Evolutionary conservation across 2,113 vertebrate genomes (phyloP).

Genomic region (Dermatemys mawii): DNA sequence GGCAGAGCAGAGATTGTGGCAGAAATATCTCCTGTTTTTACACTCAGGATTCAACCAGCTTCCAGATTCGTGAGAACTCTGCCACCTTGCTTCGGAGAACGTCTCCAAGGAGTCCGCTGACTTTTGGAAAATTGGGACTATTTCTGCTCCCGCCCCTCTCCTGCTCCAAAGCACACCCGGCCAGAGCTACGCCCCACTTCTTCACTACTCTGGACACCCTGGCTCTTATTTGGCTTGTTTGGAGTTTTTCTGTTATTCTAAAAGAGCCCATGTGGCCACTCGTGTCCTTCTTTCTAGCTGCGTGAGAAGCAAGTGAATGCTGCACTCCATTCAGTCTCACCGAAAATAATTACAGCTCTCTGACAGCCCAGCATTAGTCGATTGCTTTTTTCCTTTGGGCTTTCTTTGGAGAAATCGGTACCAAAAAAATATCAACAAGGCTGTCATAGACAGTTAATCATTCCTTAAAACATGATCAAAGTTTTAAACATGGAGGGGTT

Average conservation of each 20-base stretch:
- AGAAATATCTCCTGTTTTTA: background rate
- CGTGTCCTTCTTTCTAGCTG: background rate
- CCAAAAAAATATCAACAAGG: background rate
- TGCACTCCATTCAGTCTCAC: background rate
- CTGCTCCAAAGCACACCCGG: background rate
- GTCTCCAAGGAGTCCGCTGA: background rate
- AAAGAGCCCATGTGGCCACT: background rate
- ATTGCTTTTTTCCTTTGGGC: background rate
- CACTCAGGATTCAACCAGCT: background rate
- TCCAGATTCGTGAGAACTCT: background rate
- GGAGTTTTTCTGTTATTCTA: background rate
- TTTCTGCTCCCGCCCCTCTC: background rate
- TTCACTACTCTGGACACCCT: background rate
- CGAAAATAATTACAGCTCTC: slow-evolving; percentile 12
- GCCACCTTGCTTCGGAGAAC: background rate
- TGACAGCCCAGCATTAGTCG: background rate
- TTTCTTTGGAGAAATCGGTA: background rate
- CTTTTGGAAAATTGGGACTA: background rate
- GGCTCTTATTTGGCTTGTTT: background rate
- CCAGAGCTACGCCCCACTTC: background rate
- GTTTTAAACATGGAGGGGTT: background rate
- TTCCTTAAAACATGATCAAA: background rate
- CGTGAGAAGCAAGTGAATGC: background rate
- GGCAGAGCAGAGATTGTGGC: background rate
- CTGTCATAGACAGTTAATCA: background rate